phyloP scores from a whole-genome alignment of 2,888 invertebrate species.

The Hemithea aestivaria region DNA sequence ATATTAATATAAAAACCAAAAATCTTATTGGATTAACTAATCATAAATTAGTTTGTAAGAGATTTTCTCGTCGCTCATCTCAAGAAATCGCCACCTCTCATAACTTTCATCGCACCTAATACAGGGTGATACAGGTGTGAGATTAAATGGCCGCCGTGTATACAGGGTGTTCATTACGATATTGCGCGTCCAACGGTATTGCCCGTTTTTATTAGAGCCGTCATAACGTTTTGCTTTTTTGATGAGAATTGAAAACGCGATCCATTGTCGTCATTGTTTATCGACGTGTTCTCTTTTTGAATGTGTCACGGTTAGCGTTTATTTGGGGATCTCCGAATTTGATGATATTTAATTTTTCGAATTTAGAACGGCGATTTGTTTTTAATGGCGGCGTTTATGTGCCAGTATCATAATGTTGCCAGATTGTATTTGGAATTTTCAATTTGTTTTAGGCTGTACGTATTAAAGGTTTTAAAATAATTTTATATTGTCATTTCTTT shows the following conservation, averaged over 20 bases:
- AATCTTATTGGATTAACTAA: no score
- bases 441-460: no score
- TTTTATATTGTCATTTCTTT: no score
- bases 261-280: constrained; percentile 55
- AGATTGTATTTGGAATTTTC: no score
- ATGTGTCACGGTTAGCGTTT: constrained; percentile 11
- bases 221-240: constrained; percentile 73
- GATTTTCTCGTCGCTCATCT: no score
- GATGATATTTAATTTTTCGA: not conserved
- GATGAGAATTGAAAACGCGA: constrained; percentile 76
- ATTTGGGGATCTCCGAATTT: constrained; percentile 4
- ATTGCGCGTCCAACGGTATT: constrained; percentile 71
- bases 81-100: constrained; percentile 26
- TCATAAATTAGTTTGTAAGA: no score
- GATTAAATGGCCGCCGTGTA: constrained; percentile 75
- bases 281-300: constrained; percentile 26
- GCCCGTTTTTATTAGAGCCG: constrained; percentile 71
- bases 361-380: no score
- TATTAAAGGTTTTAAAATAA: no score
- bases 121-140: constrained; percentile 75
- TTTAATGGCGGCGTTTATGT: no score
- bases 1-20: no score
- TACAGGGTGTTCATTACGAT: constrained; percentile 77
- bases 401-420: no score
- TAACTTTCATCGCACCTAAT: constrained; percentile 32